Evolutionary conservation across 1,140 invertebrate genomes (phyloP), one percentile per base, ranked within the genome.

Genomic region (Neodiprion fabricii): DNA sequence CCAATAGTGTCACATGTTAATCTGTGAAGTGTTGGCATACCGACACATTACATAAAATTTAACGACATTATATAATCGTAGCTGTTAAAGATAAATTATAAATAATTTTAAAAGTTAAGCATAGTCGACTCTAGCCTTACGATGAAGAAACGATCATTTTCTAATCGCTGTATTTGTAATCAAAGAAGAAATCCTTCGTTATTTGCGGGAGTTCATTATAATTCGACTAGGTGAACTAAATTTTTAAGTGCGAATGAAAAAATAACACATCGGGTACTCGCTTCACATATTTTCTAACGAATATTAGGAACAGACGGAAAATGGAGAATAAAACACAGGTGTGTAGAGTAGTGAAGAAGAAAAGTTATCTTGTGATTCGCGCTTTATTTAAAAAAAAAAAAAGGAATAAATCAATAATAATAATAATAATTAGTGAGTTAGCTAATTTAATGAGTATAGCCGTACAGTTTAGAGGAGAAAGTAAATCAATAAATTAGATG

Each of bases 101-200:
- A 76, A 78, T 50, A 68, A 61, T 70, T 70, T 74, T 73, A 76
- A 75, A 75, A 75, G 74, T 75, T 73, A 74, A 78, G 75, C 72
- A 69, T 78, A 76, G 73, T 72, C 67, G 72, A 78, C 75, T 78
- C 73, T 78, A 78, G 77, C 77, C 77, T 78, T 78, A 78, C 75
- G 77, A 76, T 74, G 75, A 78, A 76, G 70, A 76, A 75, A 74
- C 77, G 77, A 78, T 78, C 77, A 76, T 78, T 78, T 78, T 78
- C 75, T 78, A 78, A 78, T 75, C 74, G 77, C 77, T 78, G 77
- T 78, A 78, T 78, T 78, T 76, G 75, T 78, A 78, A 76, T 65
- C 72, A 74, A 70, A 67, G 61, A 74, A 66, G 7, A 23, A 61
- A 61, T 61, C 71, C 53, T 65, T 53, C 71, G 53, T 61, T 17